These are phyloP conservation scores for Zaprionus vittiger DNA, from an alignment of 1,140 invertebrate species.

Conservation along the genomic window DNA sequence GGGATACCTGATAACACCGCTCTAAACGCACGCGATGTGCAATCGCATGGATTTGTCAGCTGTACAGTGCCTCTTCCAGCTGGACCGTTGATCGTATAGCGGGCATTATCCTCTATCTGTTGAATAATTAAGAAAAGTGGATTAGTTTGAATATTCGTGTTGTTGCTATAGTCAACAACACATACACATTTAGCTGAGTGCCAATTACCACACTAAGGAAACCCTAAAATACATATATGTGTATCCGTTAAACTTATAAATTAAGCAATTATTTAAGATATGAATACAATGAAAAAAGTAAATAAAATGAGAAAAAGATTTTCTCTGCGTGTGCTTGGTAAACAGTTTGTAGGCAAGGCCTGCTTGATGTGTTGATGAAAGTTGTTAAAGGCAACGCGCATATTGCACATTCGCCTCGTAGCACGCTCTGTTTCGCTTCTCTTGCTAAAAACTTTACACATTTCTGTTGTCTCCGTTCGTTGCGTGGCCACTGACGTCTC, in stretches of 20 bases:
- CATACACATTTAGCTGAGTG: neutral
- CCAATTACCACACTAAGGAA: slow-evolving; percentile 50
- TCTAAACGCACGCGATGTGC: slow-evolving; percentile 96
- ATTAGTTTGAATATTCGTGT: too few species aligned
- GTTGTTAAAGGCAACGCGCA: slow-evolving; percentile 52
- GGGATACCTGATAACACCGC: slow-evolving; percentile 94
- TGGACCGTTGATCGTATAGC: slow-evolving; percentile 86
- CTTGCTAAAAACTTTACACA: slow-evolving; percentile 67
- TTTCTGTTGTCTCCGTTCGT: slow-evolving; percentile 54
- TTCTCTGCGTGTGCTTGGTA: neutral
- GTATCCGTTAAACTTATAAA: slow-evolving; percentile 45
- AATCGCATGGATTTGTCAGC: slow-evolving; percentile 98
- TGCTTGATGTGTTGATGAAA: slow-evolving; percentile 59
- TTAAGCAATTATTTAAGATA: neutral
- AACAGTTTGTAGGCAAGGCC: slow-evolving; percentile 17
- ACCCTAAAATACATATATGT: slow-evolving; percentile 20
- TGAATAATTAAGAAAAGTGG: too few species aligned
- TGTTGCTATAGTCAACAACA: too few species aligned
- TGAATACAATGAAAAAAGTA: neutral
- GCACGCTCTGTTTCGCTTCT: slow-evolving; percentile 11
- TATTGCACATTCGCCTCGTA: slow-evolving; percentile 76
- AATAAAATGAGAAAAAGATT: neutral
- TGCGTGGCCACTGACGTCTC: slow-evolving; percentile 47
- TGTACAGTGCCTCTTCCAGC: slow-evolving; percentile 90
- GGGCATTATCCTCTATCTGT: slow-evolving; percentile 86